These are phyloP conservation scores for Dyspetes luteomarginatus DNA, from an alignment of 2,888 invertebrate species.

Conservation along the genomic window DNA sequence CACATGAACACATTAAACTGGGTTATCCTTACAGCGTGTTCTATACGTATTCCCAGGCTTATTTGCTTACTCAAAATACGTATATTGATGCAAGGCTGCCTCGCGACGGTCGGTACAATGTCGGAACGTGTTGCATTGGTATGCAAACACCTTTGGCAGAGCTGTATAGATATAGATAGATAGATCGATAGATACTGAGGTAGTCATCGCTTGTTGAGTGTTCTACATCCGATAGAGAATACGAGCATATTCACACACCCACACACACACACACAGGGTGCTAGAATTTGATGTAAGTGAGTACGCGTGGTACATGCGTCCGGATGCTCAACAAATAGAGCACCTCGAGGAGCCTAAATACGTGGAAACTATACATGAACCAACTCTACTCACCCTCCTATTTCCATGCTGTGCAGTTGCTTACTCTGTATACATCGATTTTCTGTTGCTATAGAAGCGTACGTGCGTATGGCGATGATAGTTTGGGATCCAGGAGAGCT, in stretches of 20 bases:
- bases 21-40: slow-evolving; percentile 2
- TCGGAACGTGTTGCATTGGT: slow-evolving; percentile 28
- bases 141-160: slow-evolving; percentile 2
- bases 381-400: no score
- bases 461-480: slow-evolving; percentile 52
- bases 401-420: not conserved
- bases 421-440: slow-evolving; percentile 24
- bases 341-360: not conserved
- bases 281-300: slow-evolving; percentile 58
- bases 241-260: not conserved
- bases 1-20: not conserved
- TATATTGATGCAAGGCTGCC: slow-evolving; percentile 2
- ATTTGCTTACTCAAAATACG: slow-evolving; percentile 14
- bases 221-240: not conserved
- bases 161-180: not conserved
- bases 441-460: slow-evolving; percentile 31
- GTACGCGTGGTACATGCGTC: slow-evolving; percentile 34
- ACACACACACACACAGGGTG: slow-evolving; percentile 2
- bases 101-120: slow-evolving; percentile 28
- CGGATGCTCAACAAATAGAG: not conserved
- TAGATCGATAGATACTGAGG: not conserved
- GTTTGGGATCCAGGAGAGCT: slow-evolving; percentile 22
- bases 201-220: slow-evolving; percentile 30
- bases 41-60: not conserved
- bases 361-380: not conserved